These are phyloP conservation scores for Epizoanthus ramosus DNA, from an alignment of 92 coral and sea anemone genomes.

Conservation along the genomic window DNA sequence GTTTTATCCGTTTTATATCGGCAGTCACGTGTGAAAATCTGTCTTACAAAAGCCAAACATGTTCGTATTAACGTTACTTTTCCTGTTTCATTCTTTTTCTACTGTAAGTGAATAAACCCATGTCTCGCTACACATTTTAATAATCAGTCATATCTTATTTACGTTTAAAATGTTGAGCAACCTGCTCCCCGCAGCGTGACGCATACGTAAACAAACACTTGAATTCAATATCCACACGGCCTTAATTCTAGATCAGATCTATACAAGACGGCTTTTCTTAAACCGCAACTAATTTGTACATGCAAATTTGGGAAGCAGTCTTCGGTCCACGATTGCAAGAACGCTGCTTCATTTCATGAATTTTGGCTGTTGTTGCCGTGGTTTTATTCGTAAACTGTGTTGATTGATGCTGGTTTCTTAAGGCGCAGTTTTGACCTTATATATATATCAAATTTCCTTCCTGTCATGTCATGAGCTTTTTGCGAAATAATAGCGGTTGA, in stretches of 20 bases:
- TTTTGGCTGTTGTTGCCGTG: neutral
- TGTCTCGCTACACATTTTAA: neutral
- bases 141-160: constrained; percentile 14
- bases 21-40: constrained; percentile 10
- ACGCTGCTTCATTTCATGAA: neutral
- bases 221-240: constrained; percentile 9
- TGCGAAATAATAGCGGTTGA: neutral
- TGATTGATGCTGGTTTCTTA: constrained; percentile 13
- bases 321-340: neutral
- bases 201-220: constrained; percentile 30
- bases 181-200: constrained; percentile 42
- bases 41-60: neutral
- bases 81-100: neutral
- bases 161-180: constrained; percentile 14
- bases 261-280: constrained; percentile 4
- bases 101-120: neutral
- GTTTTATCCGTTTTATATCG: neutral
- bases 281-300: constrained; percentile 27
- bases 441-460: constrained; percentile 33
- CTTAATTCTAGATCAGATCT: neutral
- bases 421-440: constrained; percentile 39
- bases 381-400: constrained; percentile 11
- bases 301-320: neutral
- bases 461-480: constrained; percentile 25
- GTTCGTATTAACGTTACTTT: neutral